These are phyloP conservation scores for Cheilinus undulatus DNA, from an alignment of 2,113 vertebrate species.

Conservation along the genomic window DNA sequence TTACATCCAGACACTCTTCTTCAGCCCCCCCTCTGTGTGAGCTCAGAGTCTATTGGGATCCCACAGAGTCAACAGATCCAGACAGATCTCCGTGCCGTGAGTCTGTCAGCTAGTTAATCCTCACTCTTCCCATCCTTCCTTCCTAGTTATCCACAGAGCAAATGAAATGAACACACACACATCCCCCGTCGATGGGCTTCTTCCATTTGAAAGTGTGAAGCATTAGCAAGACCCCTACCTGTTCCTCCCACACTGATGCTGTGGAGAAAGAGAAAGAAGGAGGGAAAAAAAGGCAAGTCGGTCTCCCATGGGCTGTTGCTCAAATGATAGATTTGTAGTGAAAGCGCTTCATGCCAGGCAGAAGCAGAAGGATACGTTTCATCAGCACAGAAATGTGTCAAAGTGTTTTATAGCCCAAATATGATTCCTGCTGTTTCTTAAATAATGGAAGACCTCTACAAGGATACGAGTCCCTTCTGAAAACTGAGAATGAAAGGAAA, in stretches of 20 bases:
- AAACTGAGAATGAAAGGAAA: constrained; percentile 33
- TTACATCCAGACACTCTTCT: constrained; percentile 25
- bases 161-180: constrained; percentile 69
- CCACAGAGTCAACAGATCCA: constrained; percentile 63
- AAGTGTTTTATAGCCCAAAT: constrained; percentile 48
- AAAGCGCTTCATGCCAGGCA: constrained; percentile 37
- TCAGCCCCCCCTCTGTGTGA: constrained; percentile 31
- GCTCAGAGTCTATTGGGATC: constrained; percentile 49
- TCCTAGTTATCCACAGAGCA: constrained; percentile 63
- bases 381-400: constrained; percentile 56
- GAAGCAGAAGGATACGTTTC: constrained; percentile 53
- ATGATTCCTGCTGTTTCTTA: constrained; percentile 48
- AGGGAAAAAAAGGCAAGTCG: constrained; percentile 33
- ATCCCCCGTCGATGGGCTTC: constrained; percentile 56
- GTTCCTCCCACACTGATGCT: constrained; percentile 47
- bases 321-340: constrained; percentile 64
- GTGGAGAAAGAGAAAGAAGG: constrained; percentile 16
- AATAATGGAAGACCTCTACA: constrained; percentile 42
- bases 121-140: constrained; percentile 46
- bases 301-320: constrained; percentile 57
- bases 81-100: constrained; percentile 43
- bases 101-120: constrained; percentile 62
- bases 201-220: constrained; percentile 64
- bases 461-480: constrained; percentile 8
- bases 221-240: constrained; percentile 41